These are phyloP conservation scores for Bombyx mandarina DNA, from an alignment of 1,140 invertebrate genomes.

Conservation along the genomic window DNA sequence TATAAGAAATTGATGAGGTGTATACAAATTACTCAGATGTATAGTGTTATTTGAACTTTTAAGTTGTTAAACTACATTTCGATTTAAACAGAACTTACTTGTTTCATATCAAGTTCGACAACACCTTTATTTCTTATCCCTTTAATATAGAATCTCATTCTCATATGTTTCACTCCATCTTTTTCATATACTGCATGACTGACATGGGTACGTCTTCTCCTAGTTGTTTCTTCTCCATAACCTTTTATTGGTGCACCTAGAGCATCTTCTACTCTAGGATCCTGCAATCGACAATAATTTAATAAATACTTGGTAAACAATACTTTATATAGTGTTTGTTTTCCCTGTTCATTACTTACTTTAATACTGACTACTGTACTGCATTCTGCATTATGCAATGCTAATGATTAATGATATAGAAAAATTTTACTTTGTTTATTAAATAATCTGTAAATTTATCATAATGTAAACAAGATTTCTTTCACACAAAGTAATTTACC, in stretches of 20 bases:
- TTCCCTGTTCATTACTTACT: no score
- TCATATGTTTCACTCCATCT: conserved; percentile 83
- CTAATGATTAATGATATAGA: no score
- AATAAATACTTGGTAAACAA: background rate
- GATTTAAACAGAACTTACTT: conserved; percentile 72
- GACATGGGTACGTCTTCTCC: conserved; percentile 80
- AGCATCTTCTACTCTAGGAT: conserved; percentile 80
- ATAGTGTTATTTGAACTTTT: no score
- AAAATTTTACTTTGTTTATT: no score
- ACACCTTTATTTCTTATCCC: conserved; percentile 84
- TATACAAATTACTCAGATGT: no score
- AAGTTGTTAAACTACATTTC: background rate
- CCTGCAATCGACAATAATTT: conserved; percentile 39
- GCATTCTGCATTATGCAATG: no score
- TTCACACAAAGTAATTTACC: conserved; percentile 32
- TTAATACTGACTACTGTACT: no score
- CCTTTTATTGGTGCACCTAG: conserved; percentile 90
- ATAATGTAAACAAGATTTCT: no score
- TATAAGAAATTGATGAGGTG: no score
- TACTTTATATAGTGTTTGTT: no score
- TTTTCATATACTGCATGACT: conserved; percentile 82
- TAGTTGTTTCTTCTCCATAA: conserved; percentile 86
- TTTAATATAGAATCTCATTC: conserved; percentile 92
- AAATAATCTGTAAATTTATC: no score
- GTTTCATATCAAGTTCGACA: conserved; percentile 87